These are phyloP conservation scores for Chrysocyon brachyurus DNA, from an alignment of 2,797 vertebrate species.

Conservation along the genomic window DNA sequence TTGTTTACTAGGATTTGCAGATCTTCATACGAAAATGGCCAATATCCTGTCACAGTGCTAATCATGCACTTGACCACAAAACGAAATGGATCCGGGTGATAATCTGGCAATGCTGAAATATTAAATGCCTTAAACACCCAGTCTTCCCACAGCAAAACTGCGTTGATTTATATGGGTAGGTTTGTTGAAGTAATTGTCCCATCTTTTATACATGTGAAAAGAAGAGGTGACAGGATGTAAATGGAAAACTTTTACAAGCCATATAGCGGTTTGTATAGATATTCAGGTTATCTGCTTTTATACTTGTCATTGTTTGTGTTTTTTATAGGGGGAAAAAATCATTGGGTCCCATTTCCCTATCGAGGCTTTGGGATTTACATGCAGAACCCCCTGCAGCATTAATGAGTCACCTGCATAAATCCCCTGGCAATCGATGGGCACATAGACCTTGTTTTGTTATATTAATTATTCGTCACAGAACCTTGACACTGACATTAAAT, in stretches of 20 bases:
- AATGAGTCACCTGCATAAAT: slow-evolving; percentile 91
- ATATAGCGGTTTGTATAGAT: slow-evolving; percentile 51
- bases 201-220: slow-evolving; percentile 84
- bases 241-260: slow-evolving; percentile 82
- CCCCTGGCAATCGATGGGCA: slow-evolving; percentile 86
- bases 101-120: slow-evolving; percentile 85
- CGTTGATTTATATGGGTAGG: slow-evolving; percentile 85
- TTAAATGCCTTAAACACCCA: slow-evolving; percentile 84
- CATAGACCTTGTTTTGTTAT: slow-evolving; percentile 87
- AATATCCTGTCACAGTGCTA: slow-evolving; percentile 86
- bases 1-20: slow-evolving; percentile 93
- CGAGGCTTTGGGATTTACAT: slow-evolving; percentile 86
- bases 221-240: slow-evolving; percentile 85
- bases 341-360: slow-evolving; percentile 82
- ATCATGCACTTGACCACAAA: slow-evolving; percentile 87
- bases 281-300: slow-evolving; percentile 83
- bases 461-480: slow-evolving; percentile 88
- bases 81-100: slow-evolving; percentile 86
- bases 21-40: slow-evolving; percentile 88
- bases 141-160: slow-evolving; percentile 83
- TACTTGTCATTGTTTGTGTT: slow-evolving; percentile 79
- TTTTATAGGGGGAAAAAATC: slow-evolving; percentile 83
- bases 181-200: slow-evolving; percentile 87
- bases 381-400: slow-evolving; percentile 85
- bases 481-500: slow-evolving; percentile 86